Percentiles rank a stretch among this genome's conserved stretches.
These are phyloP conservation scores for Ochropleura leucogaster DNA, from an alignment of 2,888 invertebrate species.

Conservation along the genomic window DNA sequence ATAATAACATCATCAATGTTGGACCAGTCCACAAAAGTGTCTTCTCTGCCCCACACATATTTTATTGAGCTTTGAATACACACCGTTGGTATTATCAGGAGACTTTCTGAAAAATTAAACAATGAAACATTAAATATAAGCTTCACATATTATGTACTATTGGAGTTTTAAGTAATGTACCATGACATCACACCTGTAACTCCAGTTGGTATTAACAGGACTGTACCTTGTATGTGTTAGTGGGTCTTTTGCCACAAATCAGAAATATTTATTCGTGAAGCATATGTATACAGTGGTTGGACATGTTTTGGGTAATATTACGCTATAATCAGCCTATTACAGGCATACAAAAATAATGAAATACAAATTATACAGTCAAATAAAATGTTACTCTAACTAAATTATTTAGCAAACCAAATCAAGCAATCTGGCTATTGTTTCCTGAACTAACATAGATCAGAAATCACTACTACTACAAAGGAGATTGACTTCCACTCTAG, in stretches of 20 bases:
- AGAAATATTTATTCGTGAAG: no score
- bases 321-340: no score
- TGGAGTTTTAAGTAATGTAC: neutral
- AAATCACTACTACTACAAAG: no score
- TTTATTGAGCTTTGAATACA: constrained; percentile 86
- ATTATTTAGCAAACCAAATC: no score
- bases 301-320: no score
- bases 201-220: neutral
- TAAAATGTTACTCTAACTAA: no score
- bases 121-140: neutral
- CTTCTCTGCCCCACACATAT: constrained; percentile 84
- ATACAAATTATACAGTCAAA: no score
- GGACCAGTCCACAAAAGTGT: constrained; percentile 84
- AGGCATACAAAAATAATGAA: no score
- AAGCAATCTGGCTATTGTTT: neutral
- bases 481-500: neutral
- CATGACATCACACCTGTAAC: neutral
- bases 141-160: neutral
- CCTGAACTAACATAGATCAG: neutral
- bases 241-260: neutral
- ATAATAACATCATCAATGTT: constrained; percentile 87
- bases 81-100: constrained; percentile 85
- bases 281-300: no score
- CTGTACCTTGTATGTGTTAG: neutral
- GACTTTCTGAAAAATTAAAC: constrained; percentile 79